Conservation (phyloP, 2,888 invertebrate species). For the Phragmatobia fuliginosa region DNA sequence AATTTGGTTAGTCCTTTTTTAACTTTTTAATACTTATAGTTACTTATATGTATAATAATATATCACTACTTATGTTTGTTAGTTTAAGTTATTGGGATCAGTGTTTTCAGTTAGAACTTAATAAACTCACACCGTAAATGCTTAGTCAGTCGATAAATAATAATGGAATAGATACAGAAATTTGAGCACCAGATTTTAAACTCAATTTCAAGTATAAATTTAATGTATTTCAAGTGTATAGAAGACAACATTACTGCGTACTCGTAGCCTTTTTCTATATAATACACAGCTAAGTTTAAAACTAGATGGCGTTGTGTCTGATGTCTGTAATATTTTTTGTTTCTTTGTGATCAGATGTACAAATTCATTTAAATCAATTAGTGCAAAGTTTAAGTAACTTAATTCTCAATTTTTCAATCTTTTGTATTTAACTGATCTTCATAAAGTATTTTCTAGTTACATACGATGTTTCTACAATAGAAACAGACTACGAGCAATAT, state of each 20-base stretch:
- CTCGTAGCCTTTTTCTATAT: background rate
- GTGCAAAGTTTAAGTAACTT: too few species aligned
- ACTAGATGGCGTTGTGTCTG: too few species aligned
- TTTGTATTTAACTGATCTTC: background rate
- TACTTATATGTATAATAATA: conserved; percentile 69
- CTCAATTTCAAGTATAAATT: conserved; percentile 26
- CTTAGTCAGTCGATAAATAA: conserved; percentile 60
- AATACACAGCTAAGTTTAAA: too few species aligned
- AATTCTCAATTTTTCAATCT: background rate
- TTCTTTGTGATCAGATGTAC: too few species aligned
- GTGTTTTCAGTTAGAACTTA: conserved; percentile 24
- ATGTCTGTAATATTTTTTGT: too few species aligned
- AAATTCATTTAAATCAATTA: too few species aligned
- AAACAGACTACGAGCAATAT: conserved; percentile 12
- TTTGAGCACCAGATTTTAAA: conserved; percentile 57
- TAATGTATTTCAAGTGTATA: conserved; percentile 16
- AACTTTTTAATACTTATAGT: conserved; percentile 69
- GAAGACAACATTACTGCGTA: conserved; percentile 12
- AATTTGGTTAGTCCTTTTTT: conserved; percentile 77
- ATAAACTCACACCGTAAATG: conserved; percentile 54
- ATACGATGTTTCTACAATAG: background rate
- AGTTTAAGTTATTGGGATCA: conserved; percentile 40
- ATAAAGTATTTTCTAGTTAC: background rate
- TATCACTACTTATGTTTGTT: conserved; percentile 70
- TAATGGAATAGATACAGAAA: conserved; percentile 46